Base-by-base conservation (phyloP, 92 coral and sea anemone genomes). In the Meandrina meandrites region DNA sequence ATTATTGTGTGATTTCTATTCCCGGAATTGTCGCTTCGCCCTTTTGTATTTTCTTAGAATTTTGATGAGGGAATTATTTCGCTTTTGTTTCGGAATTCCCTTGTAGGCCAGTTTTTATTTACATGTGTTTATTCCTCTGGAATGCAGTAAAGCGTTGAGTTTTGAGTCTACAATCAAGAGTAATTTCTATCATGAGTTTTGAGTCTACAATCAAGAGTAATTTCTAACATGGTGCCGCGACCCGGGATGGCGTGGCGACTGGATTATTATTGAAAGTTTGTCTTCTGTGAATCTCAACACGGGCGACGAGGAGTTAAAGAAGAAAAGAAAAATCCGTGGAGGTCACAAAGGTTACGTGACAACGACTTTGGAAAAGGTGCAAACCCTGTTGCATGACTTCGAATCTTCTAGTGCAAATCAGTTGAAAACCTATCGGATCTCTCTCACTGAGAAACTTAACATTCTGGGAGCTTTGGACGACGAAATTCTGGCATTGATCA, bases 361-460 rank as follows among this genome's bases (percentile, higher is more conserved):
- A 10, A 75, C 84, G 16, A 75, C 89, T 36, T 14, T 62, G 31
- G 89, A 86, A 56, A 77, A 62, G 56, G 64, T 86, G 2, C 76
- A 66, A 56, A 84, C 28, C 27, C 30, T 78, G 28, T 75, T 86
- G 1, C 45, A 79, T 42, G 30, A 78, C 47, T 79, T 86, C 31
- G 89, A 79, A 62, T 60, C 71, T 22, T 30, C 32, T 31, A 22
- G 22, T 18, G 83, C 48, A 19, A 86, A 79, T 45, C 84, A 86
- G 34, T 17, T 86, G 76, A 73, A 88, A 81, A 81, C 87, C 15
- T 88, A 88, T 88, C 90, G 86, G 72, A 88, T 73, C 31, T 80
- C 86, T 2, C 90, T 87, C 24, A 68, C 86, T 40, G 86, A 87
- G 24, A 87, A 87, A 80, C 51, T 87, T 21, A 70, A 81, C 45